Base-by-base conservation (phyloP, 2,797 vertebrate species). In the Catamblyrhynchus diadema region DNA sequence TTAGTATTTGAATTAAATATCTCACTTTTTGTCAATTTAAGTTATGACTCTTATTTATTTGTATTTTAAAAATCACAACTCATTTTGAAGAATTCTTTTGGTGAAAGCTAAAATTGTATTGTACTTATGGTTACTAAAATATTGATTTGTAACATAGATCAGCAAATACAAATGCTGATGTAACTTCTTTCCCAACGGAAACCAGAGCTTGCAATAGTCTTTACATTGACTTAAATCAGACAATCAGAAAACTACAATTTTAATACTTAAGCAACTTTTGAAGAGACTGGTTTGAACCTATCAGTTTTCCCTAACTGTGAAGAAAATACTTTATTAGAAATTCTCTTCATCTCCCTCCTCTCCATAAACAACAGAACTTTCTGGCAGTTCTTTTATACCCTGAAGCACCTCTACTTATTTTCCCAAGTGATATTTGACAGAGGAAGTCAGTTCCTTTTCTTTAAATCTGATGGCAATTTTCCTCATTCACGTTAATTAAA, bases 171-270 rank as follows among this genome's bases (percentile, higher is more conserved):
- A 85, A 23, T 54, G 64, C 79, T 92, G 64, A 85, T 28, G 25
- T 22, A 89, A 77, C 66, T 69, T 75, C 61, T 78, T 83, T 88
- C 83, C 77, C 83, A 92, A 85, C 74, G 84, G 81, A 82, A 93
- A 82, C 37, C 48, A 64, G n/a, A 50, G 32, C 41, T 53, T 54
- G 44, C 35, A 72, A 22, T 11, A n/a, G 57, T 61, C 60, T 51
- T 74, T 50, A 56, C 37, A 32, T 32, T 2, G 2, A 56, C 27
- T 30, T 69, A 44, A 64, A 81, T 73, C 2, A 41, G 56, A 92
- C 86, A 74, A 67, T 2, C 2, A 4, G 30, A 83, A 81, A 91
- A 57, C 13, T 27, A 70, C 32, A 53, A 21, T 65, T 90, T 90
- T 72, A 67, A 88, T 59, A 80, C 11, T n/a, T 39, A 87, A 67